Percentiles rank a stretch among this genome's conserved stretches.
These are phyloP conservation scores for Pocillopora verrucosa DNA, from an alignment of 64 coral and sea anemone genomes.

Conservation along the genomic window DNA sequence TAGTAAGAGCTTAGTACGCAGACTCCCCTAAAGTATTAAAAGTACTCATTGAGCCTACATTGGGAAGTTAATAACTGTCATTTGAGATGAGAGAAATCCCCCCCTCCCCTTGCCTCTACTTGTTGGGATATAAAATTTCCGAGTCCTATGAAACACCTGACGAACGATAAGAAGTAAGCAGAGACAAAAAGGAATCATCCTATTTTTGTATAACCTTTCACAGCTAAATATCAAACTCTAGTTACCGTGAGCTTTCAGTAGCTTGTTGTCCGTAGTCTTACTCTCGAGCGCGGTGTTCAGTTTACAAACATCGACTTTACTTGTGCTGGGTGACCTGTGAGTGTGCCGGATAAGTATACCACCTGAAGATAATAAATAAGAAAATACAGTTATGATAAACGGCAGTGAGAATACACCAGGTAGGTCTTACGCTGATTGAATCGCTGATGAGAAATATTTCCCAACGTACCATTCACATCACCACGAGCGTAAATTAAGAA, in stretches of 20 bases:
- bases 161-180: too few species aligned
- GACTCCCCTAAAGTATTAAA: too few species aligned
- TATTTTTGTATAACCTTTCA: too few species aligned
- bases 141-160: too few species aligned
- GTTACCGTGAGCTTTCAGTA: slow-evolving; percentile 17
- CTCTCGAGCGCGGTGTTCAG: not conserved
- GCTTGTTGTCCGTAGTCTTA: not conserved
- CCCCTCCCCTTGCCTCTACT: too few species aligned
- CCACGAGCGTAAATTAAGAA: slow-evolving; percentile 78
- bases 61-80: too few species aligned
- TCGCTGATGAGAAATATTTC: not conserved
- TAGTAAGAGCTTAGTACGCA: not conserved
- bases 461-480: slow-evolving; percentile 42
- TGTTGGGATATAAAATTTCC: too few species aligned
- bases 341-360: slow-evolving; percentile 2
- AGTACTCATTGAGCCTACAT: too few species aligned
- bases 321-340: not conserved
- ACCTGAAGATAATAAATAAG: not conserved
- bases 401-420: not conserved
- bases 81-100: too few species aligned
- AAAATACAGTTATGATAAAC: not conserved
- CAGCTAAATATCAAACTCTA: not conserved
- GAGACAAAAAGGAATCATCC: too few species aligned
- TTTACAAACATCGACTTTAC: not conserved
- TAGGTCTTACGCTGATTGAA: not conserved